A percentile compares a stretch with the other conserved stretches of the same genome.
phyloP scores from a whole-genome alignment of 64 coral and sea anemone species.

The Pachyseris speciosa region DNA sequence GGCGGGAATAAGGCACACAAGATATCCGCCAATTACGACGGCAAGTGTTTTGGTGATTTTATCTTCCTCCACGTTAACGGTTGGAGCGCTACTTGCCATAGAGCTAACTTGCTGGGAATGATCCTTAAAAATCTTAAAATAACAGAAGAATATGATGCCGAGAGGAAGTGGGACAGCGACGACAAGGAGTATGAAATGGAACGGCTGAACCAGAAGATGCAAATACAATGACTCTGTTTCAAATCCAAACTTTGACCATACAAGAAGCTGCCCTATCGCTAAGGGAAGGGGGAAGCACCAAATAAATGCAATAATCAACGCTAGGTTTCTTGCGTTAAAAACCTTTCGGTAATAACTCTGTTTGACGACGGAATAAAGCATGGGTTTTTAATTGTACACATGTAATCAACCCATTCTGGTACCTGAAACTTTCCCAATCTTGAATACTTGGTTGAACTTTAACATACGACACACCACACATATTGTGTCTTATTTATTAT shows the following conservation, averaged over 20 bases:
- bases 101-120: constrained; percentile 46
- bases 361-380: constrained; percentile 79
- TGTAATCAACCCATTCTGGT: too few relatives aligned
- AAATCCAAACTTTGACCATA: constrained; percentile 79
- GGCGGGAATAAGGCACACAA: constrained; percentile 75
- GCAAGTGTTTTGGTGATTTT: constrained; percentile 71
- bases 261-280: constrained; percentile 66
- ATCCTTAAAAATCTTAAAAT: constrained; percentile 68
- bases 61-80: constrained; percentile 66
- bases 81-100: constrained; percentile 7
- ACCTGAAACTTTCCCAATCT: too few relatives aligned
- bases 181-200: constrained; percentile 23
- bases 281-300: constrained; percentile 77
- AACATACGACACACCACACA: too few relatives aligned
- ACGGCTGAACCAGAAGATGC: constrained; percentile 62
- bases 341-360: constrained; percentile 54
- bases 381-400: constrained; percentile 62
- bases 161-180: constrained; percentile 57
- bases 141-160: constrained; percentile 49
- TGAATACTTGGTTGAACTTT: too few relatives aligned
- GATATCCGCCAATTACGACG: constrained; percentile 69
- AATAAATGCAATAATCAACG: constrained; percentile 55
- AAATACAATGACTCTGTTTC: constrained; percentile 49
- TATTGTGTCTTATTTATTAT: too few relatives aligned
- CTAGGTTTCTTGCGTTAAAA: constrained; percentile 57